phyloP scores from a whole-genome alignment of 92 coral and sea anemone genomes.

The Phymanthus crucifer region DNA sequence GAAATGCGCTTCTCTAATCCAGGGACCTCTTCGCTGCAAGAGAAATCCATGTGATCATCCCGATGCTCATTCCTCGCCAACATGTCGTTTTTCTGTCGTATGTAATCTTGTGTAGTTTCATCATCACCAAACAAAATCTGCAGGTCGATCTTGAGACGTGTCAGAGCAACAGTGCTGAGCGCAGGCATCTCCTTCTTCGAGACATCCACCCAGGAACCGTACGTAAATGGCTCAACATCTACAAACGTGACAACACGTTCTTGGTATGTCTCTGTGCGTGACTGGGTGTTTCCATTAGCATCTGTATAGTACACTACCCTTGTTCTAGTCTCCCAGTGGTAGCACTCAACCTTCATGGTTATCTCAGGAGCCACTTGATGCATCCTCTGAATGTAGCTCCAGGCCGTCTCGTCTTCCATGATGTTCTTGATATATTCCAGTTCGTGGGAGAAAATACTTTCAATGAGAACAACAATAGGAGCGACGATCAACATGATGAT shows the following conservation, averaged over 20 bases:
- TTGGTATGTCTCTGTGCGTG: slow-evolving; percentile 63
- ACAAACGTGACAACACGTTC: slow-evolving; percentile 59
- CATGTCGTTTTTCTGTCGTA: slow-evolving; percentile 50
- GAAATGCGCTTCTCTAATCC: slow-evolving; percentile 67
- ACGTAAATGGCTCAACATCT: slow-evolving; percentile 50
- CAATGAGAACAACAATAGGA: slow-evolving; percentile 54
- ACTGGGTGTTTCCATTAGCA: slow-evolving; percentile 62
- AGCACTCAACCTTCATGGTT: slow-evolving; percentile 70
- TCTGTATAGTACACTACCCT: slow-evolving; percentile 66
- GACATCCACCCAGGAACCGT: slow-evolving; percentile 66
- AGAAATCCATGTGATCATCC: slow-evolving; percentile 59
- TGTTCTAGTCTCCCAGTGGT: slow-evolving; percentile 68
- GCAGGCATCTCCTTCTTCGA: slow-evolving; percentile 76
- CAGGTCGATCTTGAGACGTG: slow-evolving; percentile 67
- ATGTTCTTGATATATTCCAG: slow-evolving; percentile 55
- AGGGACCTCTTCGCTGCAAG: slow-evolving; percentile 44
- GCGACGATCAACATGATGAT: slow-evolving; percentile 53
- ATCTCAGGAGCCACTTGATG: slow-evolving; percentile 58
- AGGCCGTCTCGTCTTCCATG: slow-evolving; percentile 69
- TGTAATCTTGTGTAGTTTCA: slow-evolving; percentile 62
- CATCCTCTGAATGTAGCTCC: slow-evolving; percentile 64
- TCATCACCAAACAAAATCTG: slow-evolving; percentile 62
- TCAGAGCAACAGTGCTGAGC: slow-evolving; percentile 44
- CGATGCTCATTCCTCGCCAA: slow-evolving; percentile 56
- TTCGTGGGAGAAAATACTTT: slow-evolving; percentile 69